Percentiles rank a stretch among this genome's conserved stretches.
These are phyloP conservation scores for Agonum fuliginosum DNA, from an alignment of 2,888 invertebrate genomes.

Conservation along the genomic window DNA sequence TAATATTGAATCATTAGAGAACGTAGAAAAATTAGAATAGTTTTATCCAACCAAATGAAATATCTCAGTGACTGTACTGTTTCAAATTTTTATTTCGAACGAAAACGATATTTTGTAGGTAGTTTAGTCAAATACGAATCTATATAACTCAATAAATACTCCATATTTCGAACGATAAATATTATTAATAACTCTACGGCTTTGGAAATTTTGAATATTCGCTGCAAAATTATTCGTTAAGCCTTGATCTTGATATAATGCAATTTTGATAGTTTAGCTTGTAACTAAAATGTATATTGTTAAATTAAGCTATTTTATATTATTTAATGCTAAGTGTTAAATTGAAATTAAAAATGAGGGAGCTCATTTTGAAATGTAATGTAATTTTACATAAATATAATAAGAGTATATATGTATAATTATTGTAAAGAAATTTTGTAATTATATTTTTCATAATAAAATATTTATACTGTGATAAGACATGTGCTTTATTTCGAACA, in stretches of 20 bases:
- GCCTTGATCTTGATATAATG: conserved; percentile 11
- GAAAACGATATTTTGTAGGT: conserved; percentile 9
- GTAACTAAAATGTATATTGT: conserved; percentile 45
- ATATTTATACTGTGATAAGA: conserved; percentile 53
- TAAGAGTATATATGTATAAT: conserved; percentile 45
- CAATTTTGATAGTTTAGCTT: conserved; percentile 21
- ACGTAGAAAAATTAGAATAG: not conserved
- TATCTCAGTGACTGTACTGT: conserved; percentile 20
- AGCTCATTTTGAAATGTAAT: conserved; percentile 38
- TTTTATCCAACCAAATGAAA: not conserved
- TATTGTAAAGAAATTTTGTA: conserved; percentile 47
- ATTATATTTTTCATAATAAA: conserved; percentile 54
- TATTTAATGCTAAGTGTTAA: conserved; percentile 45
- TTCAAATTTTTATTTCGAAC: conserved; percentile 15
- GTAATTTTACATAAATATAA: conserved; percentile 47
- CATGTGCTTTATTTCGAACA: too few species aligned
- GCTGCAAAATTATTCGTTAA: conserved; percentile 14
- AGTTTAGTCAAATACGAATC: conserved; percentile 24
- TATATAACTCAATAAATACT: not conserved
- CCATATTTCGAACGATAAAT: not conserved
- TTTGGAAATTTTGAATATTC: conserved; percentile 4
- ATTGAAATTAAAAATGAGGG: conserved; percentile 31
- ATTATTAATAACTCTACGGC: not conserved
- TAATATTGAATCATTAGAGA: too few species aligned
- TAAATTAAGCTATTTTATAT: conserved; percentile 47